These are phyloP conservation scores for Caracal caracal DNA, from an alignment of 2,113 vertebrate species.

Conservation along the genomic window DNA sequence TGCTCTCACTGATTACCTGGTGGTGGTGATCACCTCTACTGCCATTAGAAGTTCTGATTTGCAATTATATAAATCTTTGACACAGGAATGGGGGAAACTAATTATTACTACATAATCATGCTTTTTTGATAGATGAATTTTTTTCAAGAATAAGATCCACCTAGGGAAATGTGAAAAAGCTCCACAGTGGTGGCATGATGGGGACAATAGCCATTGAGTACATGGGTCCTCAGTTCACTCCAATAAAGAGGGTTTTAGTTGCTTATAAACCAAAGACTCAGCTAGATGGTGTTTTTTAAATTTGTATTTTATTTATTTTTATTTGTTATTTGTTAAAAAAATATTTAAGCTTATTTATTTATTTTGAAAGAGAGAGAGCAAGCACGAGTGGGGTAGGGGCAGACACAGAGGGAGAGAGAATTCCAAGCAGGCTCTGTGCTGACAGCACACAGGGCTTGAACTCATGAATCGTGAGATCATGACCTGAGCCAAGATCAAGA, in stretches of 20 bases:
- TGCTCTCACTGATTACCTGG: neutral
- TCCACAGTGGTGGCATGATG: neutral
- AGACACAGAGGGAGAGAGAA: too few species aligned
- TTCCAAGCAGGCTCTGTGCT: too few species aligned
- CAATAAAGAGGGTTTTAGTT: neutral
- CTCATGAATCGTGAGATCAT: too few species aligned
- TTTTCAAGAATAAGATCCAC: neutral
- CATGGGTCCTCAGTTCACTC: neutral
- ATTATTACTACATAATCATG: neutral
- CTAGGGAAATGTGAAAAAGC: neutral
- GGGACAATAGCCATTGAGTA: neutral
- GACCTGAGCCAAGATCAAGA: too few species aligned
- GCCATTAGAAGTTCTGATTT: neutral
- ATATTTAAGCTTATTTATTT: too few species aligned
- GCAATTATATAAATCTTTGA: neutral
- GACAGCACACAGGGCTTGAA: too few species aligned
- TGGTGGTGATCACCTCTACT: too few species aligned
- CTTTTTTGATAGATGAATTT: neutral
- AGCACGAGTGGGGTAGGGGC: too few species aligned
- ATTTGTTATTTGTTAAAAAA: too few species aligned
- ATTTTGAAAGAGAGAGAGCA: too few species aligned
- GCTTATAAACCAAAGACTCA: neutral
- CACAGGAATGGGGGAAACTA: neutral
- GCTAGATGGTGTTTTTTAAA: neutral
- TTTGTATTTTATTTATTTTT: neutral